Evolutionary conservation across 2,797 vertebrate genomes (phyloP).

Genomic region (Setipinna tenuifilis): DNA sequence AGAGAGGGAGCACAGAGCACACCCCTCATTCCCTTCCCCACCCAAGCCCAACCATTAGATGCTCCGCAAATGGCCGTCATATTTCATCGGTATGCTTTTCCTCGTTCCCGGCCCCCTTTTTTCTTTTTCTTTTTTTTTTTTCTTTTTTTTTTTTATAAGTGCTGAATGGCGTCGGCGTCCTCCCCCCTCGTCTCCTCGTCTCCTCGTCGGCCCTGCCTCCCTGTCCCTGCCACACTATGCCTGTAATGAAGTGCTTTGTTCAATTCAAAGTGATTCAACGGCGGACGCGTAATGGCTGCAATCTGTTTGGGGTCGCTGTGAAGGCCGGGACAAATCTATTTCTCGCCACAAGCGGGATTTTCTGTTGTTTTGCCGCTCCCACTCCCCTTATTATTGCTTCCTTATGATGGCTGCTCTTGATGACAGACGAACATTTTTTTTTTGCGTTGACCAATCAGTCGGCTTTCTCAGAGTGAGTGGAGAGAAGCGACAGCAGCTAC

Average conservation of each 20-base stretch:
- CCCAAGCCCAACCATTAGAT: slow-evolving; percentile 23
- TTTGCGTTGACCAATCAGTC: not conserved
- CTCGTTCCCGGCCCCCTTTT: slow-evolving; percentile 20
- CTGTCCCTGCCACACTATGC: not conserved
- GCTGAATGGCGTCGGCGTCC: slow-evolving; percentile 27
- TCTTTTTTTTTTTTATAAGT: slow-evolving; percentile 43
- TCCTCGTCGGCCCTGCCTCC: not conserved
- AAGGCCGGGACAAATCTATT: slow-evolving; percentile 22
- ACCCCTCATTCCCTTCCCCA: not conserved
- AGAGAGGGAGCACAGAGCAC: not conserved
- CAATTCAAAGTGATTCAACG: slow-evolving; percentile 21
- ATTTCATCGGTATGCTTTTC: slow-evolving; percentile 50
- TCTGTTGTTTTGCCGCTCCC: not conserved
- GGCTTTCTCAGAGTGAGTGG: not conserved
- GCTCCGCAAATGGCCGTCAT: slow-evolving; percentile 39
- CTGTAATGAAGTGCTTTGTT: not conserved
- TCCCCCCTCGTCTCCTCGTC: not conserved
- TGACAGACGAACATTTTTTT: not conserved
- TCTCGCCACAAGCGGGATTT: not conserved
- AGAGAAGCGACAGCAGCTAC: not conserved
- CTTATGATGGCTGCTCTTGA: too few species aligned
- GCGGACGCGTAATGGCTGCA: slow-evolving; percentile 35
- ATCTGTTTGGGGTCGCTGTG: slow-evolving; percentile 36
- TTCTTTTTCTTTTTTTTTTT: too few species aligned
- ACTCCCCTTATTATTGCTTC: not conserved